Evolutionary conservation across 2,113 vertebrate genomes (phyloP).

Genomic region (Otolemur garnettii): DNA sequence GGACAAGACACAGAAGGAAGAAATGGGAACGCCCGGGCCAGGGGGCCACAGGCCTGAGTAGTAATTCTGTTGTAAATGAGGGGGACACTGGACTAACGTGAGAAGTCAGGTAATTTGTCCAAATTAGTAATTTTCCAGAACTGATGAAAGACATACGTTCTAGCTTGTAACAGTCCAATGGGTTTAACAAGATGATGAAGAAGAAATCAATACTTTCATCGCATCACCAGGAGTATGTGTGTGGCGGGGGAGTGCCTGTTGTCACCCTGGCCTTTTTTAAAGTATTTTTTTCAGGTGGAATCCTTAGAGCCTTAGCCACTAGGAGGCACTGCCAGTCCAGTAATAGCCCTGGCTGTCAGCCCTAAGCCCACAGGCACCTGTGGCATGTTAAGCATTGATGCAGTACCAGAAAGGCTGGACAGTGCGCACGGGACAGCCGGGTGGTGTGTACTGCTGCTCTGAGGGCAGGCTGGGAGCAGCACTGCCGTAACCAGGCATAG

Average conservation of each 20-base stretch:
- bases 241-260: not conserved
- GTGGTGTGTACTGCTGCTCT: not conserved
- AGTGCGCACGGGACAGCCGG: not conserved
- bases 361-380: not conserved
- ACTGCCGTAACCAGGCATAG: not conserved
- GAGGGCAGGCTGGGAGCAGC: not conserved
- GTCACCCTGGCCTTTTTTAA: not conserved
- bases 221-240: no score
- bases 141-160: no score
- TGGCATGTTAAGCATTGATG: not conserved
- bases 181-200: no score
- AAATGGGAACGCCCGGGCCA: no score
- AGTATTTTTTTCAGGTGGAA: not conserved
- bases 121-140: no score
- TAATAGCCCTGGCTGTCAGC: not conserved
- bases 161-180: no score
- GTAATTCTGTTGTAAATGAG: no score
- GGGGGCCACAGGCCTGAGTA: no score
- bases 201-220: no score
- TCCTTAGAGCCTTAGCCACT: slow-evolving; percentile 35
- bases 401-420: rapidly evolving
- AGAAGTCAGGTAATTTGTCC: no score
- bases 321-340: slow-evolving; percentile 71
- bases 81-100: no score
- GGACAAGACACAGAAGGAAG: not conserved